phyloP scores from a whole-genome alignment of 2,888 invertebrate genomes.

The Calameuta filiformis region DNA sequence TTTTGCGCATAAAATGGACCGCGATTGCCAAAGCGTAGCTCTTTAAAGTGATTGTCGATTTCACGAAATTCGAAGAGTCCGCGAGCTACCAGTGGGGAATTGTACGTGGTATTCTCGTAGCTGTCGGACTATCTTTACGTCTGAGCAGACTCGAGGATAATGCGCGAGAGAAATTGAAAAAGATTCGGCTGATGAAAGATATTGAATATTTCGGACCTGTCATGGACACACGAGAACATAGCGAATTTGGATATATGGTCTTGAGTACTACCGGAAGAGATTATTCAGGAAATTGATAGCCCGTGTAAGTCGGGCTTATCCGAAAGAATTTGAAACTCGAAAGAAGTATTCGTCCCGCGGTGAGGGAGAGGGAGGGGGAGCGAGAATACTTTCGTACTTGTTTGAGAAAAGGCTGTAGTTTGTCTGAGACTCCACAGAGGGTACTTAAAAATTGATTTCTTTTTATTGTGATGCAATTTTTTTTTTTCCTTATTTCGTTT shows the following conservation, averaged over 20 bases:
- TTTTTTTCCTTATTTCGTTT: background rate
- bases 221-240: no score
- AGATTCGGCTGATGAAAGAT: background rate
- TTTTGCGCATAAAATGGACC: no score
- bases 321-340: background rate
- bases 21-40: no score
- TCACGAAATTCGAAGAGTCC: background rate
- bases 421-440: background rate
- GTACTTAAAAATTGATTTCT: background rate
- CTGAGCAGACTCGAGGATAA: background rate
- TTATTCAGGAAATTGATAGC: background rate
- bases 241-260: no score
- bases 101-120: background rate
- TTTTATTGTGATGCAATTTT: background rate
- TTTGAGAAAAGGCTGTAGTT: background rate
- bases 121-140: no score
- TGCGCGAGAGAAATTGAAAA: background rate
- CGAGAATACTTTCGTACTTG: no score
- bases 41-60: background rate
- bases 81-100: background rate
- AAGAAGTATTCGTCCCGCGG: background rate
- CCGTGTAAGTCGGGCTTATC: background rate
- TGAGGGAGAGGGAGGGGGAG: no score
- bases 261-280: no score
- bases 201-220: background rate